A percentile compares a stretch with the other conserved stretches of the same genome.
phyloP scores from a whole-genome alignment of 2,797 vertebrate genomes.

The Sternarchorhynchus goeldii region DNA sequence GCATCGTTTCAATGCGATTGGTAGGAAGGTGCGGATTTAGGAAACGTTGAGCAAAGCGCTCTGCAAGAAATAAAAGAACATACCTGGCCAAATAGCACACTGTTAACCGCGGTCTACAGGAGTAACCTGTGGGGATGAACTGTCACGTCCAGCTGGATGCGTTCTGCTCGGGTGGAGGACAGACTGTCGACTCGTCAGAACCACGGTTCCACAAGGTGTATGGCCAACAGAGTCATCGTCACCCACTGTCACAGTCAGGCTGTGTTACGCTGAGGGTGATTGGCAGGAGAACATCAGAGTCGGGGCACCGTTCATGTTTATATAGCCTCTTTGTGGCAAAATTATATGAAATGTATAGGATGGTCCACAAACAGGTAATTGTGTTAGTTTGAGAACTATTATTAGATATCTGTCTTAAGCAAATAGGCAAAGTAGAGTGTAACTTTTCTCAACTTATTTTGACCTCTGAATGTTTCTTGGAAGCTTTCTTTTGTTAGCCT shows the following conservation, averaged over 20 bases:
- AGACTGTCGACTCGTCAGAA: background rate
- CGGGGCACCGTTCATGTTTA: background rate
- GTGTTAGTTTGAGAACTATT: background rate
- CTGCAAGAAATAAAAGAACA: background rate
- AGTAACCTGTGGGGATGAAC: background rate
- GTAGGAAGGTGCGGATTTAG: background rate
- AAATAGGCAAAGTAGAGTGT: too few relatives aligned
- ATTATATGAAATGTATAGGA: background rate
- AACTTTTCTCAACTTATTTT: too few relatives aligned
- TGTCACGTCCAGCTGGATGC: background rate
- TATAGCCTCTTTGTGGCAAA: background rate
- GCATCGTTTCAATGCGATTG: background rate
- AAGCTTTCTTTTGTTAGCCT: too few relatives aligned
- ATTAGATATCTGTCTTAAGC: too few relatives aligned
- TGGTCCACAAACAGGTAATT: background rate
- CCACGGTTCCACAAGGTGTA: background rate
- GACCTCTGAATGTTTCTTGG: too few relatives aligned
- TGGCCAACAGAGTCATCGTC: background rate
- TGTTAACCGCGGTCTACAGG: too few relatives aligned
- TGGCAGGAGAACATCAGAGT: background rate
- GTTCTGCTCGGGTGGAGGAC: background rate
- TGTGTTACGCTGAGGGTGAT: background rate
- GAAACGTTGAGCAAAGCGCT: background rate
- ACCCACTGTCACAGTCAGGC: too few relatives aligned
- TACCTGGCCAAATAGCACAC: too few relatives aligned